Evolutionary conservation across 2,113 vertebrate species (phyloP), one percentile per base, ranked within the genome.

Genomic region (Oncorhynchus masou): DNA sequence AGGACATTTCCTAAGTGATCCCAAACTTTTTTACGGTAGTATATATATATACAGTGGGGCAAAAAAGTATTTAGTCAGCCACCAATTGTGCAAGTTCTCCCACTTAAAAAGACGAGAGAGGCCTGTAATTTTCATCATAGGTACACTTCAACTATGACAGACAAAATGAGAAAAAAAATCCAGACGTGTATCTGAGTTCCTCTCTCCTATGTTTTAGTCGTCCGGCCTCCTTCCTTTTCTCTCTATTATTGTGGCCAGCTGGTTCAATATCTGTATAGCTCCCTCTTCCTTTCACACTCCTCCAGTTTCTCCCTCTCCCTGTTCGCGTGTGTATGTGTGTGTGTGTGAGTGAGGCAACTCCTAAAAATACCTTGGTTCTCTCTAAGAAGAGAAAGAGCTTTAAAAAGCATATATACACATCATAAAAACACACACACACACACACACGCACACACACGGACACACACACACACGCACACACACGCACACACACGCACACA

Each of bases 351-450:
- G 76, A 83, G 60, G 16, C 81, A 82, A 77, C 22, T 34, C 68
- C 88, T 86, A 90, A 85, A 89, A 91, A 91, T 91, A 91, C 84
- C 76, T 84, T 83, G 3, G 62, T 76, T 89, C 76, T 81, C 80
- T 83, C 78, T 81, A 83, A 87, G 74, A 78, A 70, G 75, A 78
- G 68, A 65, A 49, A 77, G 79, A 64, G 75, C 78, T 89, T 79
- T 89, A 91, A 85, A 87, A 59, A 2, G 54, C 70, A 54, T 15
- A 7, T 20, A 68, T 12, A 73, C 3, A 73, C 12, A n/a, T n/a
- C n/a, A n/a, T n/a, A n/a, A n/a, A n/a, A n/a, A 71, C 24, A 70
- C 69, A 70, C n/a, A 25, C 27, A 51, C 48, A 27, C 16, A 6
- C 31, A 70, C n/a, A 73, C 15, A 73, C 74, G 68, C 57, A 76